Evolutionary conservation across 1,140 invertebrate genomes (phyloP).

Genomic region (Tyrophagus putrescentiae): DNA sequence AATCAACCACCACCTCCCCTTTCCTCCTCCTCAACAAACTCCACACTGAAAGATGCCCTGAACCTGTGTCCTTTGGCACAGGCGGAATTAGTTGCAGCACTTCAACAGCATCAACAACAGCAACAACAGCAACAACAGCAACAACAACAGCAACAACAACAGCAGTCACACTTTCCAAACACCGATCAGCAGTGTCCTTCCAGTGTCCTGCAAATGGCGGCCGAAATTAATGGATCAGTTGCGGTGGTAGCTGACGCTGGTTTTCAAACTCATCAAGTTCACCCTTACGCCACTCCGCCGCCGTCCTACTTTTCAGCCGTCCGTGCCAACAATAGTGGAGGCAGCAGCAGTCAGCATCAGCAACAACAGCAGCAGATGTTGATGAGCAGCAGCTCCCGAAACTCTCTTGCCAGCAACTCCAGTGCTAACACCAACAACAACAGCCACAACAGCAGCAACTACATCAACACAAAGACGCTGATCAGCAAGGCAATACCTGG

Average conservation of each 20-base stretch:
- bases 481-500: too few relatives aligned
- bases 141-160: not conserved
- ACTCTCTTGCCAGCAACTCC: slow-evolving; percentile 26
- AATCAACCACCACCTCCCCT: not conserved
- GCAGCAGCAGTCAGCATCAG: too few relatives aligned
- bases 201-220: too few relatives aligned
- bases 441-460: slow-evolving; percentile 29
- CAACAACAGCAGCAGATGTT: not conserved
- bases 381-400: slow-evolving; percentile 21
- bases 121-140: not conserved
- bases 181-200: too few relatives aligned
- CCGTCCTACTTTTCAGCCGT: slow-evolving; percentile 13
- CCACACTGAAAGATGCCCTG: too few relatives aligned
- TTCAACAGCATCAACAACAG: not conserved
- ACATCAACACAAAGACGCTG: slow-evolving; percentile 27
- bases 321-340: too few relatives aligned
- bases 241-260: too few relatives aligned
- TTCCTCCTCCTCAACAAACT: not conserved
- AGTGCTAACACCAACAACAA: slow-evolving; percentile 19
- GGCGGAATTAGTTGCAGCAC: too few relatives aligned
- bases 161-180: too few relatives aligned
- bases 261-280: not conserved
- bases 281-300: not conserved
- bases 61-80: not conserved
- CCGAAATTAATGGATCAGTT: too few relatives aligned